Base-by-base conservation (phyloP, 1,140 invertebrate species). In the Onthophagus taurus region DNA sequence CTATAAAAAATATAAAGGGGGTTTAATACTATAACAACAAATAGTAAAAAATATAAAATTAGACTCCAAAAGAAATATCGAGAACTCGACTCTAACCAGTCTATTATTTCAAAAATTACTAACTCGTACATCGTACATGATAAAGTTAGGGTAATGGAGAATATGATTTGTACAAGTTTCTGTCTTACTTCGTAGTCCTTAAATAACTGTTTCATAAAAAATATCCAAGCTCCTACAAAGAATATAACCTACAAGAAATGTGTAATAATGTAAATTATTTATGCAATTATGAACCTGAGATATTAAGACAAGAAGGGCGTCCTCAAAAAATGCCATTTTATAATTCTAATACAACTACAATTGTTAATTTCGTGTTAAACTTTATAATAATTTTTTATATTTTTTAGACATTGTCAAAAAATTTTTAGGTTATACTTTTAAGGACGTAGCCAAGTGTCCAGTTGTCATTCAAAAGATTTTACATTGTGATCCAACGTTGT, bases 71-170 rank as follows among this genome's bases (percentile, higher is more conserved):
- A 89, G 59, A 97, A 89, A 67, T 91, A 94, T 58, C 96, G 77
- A 17, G 93, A 97, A 66, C 91, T 69, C n/a, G 69, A 67, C 61
- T 96, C 89, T 44, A 99, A 68, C 48, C 97, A 78, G 31, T 85
- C 94, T 37, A 97, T 70, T 60, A 99, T 99, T 74, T 99, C 97
- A 75, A 99, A 99, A 64, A 99, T 99, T 48, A 99, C 98, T 17
- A 99, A 72, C 65, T 99, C 96, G 71, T 99, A 99, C 90, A 99
- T 96, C 4, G 92, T 97, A 63, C 96, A 97, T 11, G 95, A 99
- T 2, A 99, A 68, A 4, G 96, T 85, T 66, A 99, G 96, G 29
- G 94, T 99, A 4, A 87, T 77, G 1, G 94, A 96, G 67, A 99
- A 99, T 57, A 98, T 91, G 2, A 98, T 68, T 63, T 98, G 89